Evolutionary conservation across 1,140 invertebrate genomes (phyloP), one percentile per base, ranked within the genome.

Genomic region (Arion vulgaris): DNA sequence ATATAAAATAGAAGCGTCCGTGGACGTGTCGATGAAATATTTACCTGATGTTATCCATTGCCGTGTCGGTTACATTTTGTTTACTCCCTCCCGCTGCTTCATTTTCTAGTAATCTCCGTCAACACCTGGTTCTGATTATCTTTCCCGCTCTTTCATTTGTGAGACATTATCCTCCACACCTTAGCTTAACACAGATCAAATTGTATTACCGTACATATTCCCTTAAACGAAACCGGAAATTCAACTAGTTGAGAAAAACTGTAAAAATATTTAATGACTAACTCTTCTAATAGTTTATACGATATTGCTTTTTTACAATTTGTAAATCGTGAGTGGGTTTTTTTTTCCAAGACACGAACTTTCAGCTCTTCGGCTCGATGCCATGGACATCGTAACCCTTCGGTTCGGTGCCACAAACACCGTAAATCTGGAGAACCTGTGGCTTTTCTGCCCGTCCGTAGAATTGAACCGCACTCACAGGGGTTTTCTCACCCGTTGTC

Each of bases 41-140:
- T 32, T 66, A 66, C 62, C 62, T 66, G 62, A 7, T 66, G 62
- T 28, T 11, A 28, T 66, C n/a, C 62, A 66, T 17, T 32, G 53
- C 53, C 28, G 28, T 23, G 0, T 23, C 2, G 7, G n/a, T 28
- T 32, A 0, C 17, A 32, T 23, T 28, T 28, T 66, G 62, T 66
- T 66, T 66, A 66, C n/a, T 66, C n/a, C 62, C 62, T 7, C 62
- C 62, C 62, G 62, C 62, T 66, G 62, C n/a, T 28, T 32, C 62
- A 66, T 34, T 66, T 28, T 28, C 28, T 28, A 28, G 28, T 34
- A 32, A 32, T 23, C 62, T 66, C 62, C n/a, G 19, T 32, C 62
- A 57, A 66, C 28, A 66, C 62, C 62, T 66, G 62, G 62, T 2
- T 32, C 62, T 28, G n/a, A 66, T 66, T 66, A 66, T 66, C 53